Evolutionary conservation across 1,140 invertebrate genomes (phyloP), one percentile per base, ranked within the genome.

Genomic region (Psix sp.): DNA sequence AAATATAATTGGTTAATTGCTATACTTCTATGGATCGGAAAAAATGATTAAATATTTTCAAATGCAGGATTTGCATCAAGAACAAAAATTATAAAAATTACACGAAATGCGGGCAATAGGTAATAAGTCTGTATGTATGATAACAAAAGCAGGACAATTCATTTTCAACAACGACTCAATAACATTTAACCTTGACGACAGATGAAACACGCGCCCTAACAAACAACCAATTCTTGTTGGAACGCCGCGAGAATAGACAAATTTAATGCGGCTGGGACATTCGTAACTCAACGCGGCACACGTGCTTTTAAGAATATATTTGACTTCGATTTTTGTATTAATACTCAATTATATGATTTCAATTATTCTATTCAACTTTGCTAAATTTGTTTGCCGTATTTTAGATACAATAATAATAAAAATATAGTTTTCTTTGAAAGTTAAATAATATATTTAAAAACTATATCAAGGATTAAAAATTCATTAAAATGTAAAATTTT

Each of bases 141-240:
- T 77, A 76, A 79, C 51, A 43, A 77, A 80, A 76, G 66, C 76
- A 43, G 63, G 60, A 71, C 68, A 60, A 38, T 76, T 56, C 49
- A 77, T 74, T 82, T 66, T 76, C 52, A 66, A 43, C 26, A 54
- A 67, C 46, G 35, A 14, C 54, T 52, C 63, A 60, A 46, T 62
- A 57, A 77, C 59, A 52, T 51, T 74, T 66, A 71, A 74, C 75
- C 75, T 77, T 77, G 75, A 57, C 35, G 57, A 31, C 60, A 70
- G 63, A 68, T 74, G 70, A 74, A 65, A 45, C 54, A 52, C 42
- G 48, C 60, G 60, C 54, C 31, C 59, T 42, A 68, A 49, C 42
- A 29, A 51, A 43, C 26, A 18, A 48, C 48, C 52, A 35, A 70
- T 70, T 73, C 59, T 75, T 38, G 56, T 56, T 33, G 74, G 45